These are phyloP conservation scores for Synergus laeviventris DNA, from an alignment of 2,888 invertebrate genomes.

Conservation along the genomic window DNA sequence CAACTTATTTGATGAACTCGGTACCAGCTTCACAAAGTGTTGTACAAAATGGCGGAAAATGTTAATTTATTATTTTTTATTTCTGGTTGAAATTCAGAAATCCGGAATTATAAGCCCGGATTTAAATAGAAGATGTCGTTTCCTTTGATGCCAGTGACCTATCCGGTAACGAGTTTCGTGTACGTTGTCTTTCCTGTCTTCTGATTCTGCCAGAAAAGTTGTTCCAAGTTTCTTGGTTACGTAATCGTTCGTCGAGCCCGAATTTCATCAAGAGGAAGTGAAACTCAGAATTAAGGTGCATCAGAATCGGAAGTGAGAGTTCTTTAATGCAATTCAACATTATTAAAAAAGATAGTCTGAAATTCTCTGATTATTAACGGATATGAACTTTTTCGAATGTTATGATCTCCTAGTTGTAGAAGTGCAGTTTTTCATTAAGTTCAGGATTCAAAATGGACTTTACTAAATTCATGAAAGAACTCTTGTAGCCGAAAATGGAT, in stretches of 20 bases:
- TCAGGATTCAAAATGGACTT: not conserved
- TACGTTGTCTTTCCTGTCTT: conserved; percentile 33
- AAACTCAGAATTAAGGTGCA: conserved; percentile 10
- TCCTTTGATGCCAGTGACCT: conserved; percentile 36
- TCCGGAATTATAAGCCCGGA: not conserved
- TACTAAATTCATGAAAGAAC: not conserved
- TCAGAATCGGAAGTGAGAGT: not conserved
- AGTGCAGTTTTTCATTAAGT: conserved; percentile 23
- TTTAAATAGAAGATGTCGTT: conserved; percentile 4
- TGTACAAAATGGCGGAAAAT: not conserved
- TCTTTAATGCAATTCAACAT: not conserved
- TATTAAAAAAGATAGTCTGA: not conserved
- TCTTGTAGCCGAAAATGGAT: not conserved
- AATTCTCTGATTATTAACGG: conserved; percentile 6
- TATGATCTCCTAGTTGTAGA: not conserved
- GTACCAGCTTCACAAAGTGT: not conserved
- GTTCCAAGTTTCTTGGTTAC: conserved; percentile 37
- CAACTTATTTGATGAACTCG: not conserved
- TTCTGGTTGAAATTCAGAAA: not conserved
- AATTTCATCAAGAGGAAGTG: conserved; percentile 11
- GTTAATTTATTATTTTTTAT: not conserved
- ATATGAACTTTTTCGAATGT: conserved; percentile 1
- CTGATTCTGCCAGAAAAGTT: conserved; percentile 39
- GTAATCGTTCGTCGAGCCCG: conserved; percentile 36
- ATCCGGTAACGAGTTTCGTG: conserved; percentile 32